phyloP scores from a whole-genome alignment of 2,888 invertebrate genomes.

The Aproaerema taeniolella region DNA sequence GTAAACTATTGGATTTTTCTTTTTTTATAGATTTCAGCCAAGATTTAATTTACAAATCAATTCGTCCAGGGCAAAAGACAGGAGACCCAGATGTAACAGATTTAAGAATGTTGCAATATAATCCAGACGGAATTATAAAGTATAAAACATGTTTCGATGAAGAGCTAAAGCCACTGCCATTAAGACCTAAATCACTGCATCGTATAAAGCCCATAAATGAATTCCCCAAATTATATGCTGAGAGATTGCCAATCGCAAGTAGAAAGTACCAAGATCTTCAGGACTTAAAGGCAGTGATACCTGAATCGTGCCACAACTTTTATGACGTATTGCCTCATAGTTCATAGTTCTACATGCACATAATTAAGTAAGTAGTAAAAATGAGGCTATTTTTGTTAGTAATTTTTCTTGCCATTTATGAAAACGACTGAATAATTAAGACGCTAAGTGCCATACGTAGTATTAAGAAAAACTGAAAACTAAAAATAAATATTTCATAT shows the following conservation, averaged over 20 bases:
- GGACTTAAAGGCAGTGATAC: constrained; percentile 25
- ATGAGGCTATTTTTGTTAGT: too few species aligned
- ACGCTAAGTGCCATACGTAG: too few species aligned
- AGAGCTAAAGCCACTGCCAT: constrained; percentile 18
- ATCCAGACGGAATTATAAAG: too few species aligned
- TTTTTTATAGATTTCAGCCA: constrained; percentile 22
- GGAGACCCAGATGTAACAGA: constrained; percentile 17
- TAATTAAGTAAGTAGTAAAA: too few species aligned
- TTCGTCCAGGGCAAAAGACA: constrained; percentile 19
- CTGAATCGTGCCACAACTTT: constrained; percentile 23
- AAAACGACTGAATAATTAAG: too few species aligned
- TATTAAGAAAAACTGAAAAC: too few species aligned
- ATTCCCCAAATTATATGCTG: constrained; percentile 21
- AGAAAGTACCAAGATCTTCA: constrained; percentile 25
- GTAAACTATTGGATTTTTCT: constrained; percentile 16
- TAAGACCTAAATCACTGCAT: constrained; percentile 17
- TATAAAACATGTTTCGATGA: too few species aligned
- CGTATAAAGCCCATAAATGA: constrained; percentile 18
- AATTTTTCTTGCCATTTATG: too few species aligned
- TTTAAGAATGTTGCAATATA: constrained; percentile 19
- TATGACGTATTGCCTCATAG: constrained; percentile 23
- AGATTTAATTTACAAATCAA: constrained; percentile 16
- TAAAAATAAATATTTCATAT: too few species aligned
- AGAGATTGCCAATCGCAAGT: constrained; percentile 24
- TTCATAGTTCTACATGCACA: too few species aligned